phyloP scores from a whole-genome alignment of 1,140 invertebrate genomes.

The Nymphalis io region DNA sequence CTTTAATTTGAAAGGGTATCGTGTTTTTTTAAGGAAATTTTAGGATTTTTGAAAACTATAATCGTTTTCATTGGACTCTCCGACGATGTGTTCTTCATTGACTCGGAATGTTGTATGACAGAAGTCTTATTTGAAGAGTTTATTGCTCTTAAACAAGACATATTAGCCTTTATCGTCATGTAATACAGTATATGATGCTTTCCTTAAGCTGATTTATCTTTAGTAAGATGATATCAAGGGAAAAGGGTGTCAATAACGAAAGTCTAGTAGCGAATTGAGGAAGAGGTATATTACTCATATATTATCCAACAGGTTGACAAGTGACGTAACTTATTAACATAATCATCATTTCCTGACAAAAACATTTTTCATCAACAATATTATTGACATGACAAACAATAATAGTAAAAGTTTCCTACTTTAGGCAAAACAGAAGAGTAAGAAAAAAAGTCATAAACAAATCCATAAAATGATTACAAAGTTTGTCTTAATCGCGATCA shows the following conservation, averaged over 20 bases:
- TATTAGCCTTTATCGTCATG: background rate
- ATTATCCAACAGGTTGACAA: background rate
- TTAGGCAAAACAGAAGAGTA: too few species aligned
- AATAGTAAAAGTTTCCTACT: background rate
- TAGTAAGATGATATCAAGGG: conserved; percentile 3
- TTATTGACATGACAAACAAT: background rate
- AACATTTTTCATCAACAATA: background rate
- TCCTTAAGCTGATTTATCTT: conserved; percentile 2
- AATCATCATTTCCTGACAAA: background rate
- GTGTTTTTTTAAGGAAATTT: too few species aligned
- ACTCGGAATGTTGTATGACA: too few species aligned
- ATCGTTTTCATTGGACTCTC: too few species aligned
- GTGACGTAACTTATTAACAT: background rate
- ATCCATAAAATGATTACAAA: background rate
- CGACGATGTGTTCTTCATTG: too few species aligned
- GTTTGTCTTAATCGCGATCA: background rate
- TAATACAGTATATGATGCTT: background rate
- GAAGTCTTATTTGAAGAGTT: too few species aligned
- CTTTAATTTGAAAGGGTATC: too few species aligned
- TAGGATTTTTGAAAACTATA: too few species aligned
- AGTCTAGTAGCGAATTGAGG: background rate
- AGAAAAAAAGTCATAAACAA: background rate
- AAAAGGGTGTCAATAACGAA: conserved; percentile 3
- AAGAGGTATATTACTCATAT: background rate
- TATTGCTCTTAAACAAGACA: too few species aligned